Evolutionary conservation across 2,113 vertebrate species (phyloP).

Genomic region (Puffinus mauretanicus): DNA sequence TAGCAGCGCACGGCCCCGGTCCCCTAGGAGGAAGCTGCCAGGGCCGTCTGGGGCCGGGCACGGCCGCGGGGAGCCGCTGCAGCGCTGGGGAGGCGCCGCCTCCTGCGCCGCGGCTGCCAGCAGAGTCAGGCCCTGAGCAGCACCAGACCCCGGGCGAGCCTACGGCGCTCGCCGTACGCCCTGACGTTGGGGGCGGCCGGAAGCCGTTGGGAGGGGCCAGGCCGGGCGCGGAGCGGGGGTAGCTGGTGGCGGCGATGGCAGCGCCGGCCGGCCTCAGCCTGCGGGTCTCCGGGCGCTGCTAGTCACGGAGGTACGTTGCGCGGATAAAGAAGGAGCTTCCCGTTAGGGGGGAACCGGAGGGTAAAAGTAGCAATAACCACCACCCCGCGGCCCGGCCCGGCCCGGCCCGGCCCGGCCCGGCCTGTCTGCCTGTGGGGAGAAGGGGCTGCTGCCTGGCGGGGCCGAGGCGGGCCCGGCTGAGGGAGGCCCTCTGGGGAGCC

Average conservation of each 20-base stretch:
- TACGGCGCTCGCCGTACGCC: too few relatives aligned
- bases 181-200: not conserved
- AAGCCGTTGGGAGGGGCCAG: not conserved
- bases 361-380: rapidly evolving
- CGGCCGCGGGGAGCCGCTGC: too few relatives aligned
- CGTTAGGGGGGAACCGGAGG: not conserved
- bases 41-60: too few relatives aligned
- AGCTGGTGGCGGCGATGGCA: not conserved
- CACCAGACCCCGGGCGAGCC: too few relatives aligned
- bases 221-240: not conserved
- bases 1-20: not conserved
- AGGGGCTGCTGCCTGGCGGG: not conserved
- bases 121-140: too few relatives aligned
- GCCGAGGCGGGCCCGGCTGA: not conserved
- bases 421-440: rapidly evolving
- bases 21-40: too few relatives aligned
- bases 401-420: too few relatives aligned
- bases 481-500: too few relatives aligned
- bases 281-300: not conserved
- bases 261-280: rapidly evolving
- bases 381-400: too few relatives aligned
- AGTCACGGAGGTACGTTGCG: not conserved
- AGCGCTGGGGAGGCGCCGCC: not conserved
- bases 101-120: too few relatives aligned
- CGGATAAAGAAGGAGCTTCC: too few relatives aligned